Percentiles rank a stretch among this genome's conserved stretches.
phyloP scores from a whole-genome alignment of 2,888 invertebrate genomes.

The Eupithecia subfuscata region DNA sequence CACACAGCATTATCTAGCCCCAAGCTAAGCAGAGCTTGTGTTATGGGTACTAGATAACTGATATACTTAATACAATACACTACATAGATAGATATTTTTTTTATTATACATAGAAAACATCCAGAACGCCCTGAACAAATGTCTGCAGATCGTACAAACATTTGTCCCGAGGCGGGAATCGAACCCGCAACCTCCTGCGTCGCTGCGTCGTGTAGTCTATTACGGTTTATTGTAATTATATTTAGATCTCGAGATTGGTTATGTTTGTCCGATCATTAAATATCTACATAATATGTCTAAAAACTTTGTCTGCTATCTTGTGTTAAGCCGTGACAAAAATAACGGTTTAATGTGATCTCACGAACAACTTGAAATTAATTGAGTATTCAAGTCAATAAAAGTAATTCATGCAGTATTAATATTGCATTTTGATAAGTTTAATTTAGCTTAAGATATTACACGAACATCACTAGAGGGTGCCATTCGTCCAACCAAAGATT shows the following conservation, averaged over 20 bases:
- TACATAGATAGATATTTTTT: too few relatives aligned
- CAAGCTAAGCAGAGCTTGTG: too few relatives aligned
- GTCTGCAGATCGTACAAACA: too few relatives aligned
- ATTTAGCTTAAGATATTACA: neutral
- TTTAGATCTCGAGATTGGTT: neutral
- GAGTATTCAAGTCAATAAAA: neutral
- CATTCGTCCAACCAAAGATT: constrained; percentile 3
- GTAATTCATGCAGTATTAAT: neutral
- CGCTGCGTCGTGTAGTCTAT: too few relatives aligned
- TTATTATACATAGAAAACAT: too few relatives aligned
- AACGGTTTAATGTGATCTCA: neutral
- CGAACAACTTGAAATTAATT: neutral
- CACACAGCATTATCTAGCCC: too few relatives aligned
- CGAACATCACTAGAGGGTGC: constrained; percentile 1
- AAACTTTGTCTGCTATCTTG: neutral
- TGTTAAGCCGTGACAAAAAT: neutral
- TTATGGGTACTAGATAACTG: too few relatives aligned
- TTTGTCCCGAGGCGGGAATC: too few relatives aligned
- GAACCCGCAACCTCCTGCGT: too few relatives aligned
- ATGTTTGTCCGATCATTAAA: neutral
- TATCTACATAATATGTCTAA: neutral
- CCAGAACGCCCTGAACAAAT: too few relatives aligned
- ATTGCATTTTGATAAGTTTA: neutral
- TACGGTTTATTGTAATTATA: neutral
- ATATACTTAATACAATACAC: too few relatives aligned